These are phyloP conservation scores for Phrixothrix hirtus DNA, from an alignment of 2,888 invertebrate genomes.

Conservation along the genomic window DNA sequence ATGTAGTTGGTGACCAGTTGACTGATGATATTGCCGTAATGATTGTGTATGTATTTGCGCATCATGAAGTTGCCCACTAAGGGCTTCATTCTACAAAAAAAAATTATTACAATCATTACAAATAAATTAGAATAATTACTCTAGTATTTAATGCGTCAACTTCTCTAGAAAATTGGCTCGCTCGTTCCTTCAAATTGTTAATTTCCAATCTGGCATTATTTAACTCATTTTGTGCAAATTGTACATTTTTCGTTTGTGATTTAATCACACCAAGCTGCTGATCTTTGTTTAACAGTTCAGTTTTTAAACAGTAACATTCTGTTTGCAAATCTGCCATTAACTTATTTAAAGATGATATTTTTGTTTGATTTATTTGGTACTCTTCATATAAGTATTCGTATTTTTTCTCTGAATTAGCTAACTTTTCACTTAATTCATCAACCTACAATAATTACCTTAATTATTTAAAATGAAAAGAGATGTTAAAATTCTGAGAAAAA, in stretches of 20 bases:
- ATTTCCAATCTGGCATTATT: conserved; percentile 44
- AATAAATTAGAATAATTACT: too few relatives aligned
- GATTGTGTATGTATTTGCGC: background rate
- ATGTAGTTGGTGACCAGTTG: conserved; percentile 38
- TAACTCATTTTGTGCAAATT: conserved; percentile 3
- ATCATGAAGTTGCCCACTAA: conserved; percentile 1
- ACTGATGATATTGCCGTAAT: background rate
- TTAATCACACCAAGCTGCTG: conserved; percentile 19
- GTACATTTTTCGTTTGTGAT: conserved; percentile 4
- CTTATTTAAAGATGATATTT: conserved; percentile 31
- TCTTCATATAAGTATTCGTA: conserved; percentile 23
- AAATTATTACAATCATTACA: background rate
- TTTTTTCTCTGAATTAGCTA: conserved; percentile 33
- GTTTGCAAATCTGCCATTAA: conserved; percentile 36
- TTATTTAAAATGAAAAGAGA: too few relatives aligned
- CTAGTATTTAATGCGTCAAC: background rate
- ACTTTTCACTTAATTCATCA: conserved; percentile 40
- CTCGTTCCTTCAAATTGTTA: conserved; percentile 44
- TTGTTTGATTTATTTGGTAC: conserved; percentile 19
- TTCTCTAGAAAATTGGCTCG: too few relatives aligned
- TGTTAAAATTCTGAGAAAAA: too few relatives aligned
- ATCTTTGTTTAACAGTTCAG: conserved; percentile 34
- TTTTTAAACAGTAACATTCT: conserved; percentile 35
- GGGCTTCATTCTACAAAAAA: conserved; percentile 9
- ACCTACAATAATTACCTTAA: conserved; percentile 40